phyloP scores from a whole-genome alignment of 2,797 vertebrate species.

The Hippopotamyrus pictus region DNA sequence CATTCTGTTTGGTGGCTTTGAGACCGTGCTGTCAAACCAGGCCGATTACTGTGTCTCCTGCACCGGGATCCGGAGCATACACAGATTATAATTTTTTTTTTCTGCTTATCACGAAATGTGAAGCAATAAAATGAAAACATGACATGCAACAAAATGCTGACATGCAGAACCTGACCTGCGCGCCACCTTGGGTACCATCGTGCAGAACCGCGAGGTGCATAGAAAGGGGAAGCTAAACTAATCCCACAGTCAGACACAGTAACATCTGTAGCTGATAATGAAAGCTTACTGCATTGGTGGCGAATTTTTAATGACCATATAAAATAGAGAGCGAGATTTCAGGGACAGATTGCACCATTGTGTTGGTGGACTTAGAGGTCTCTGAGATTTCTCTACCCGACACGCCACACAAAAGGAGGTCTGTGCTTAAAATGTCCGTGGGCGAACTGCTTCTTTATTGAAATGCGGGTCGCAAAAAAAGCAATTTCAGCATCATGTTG shows the following conservation, averaged over 20 bases:
- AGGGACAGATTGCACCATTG: conserved; percentile 36
- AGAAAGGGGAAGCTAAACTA: neutral
- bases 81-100: neutral
- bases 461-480: conserved; percentile 23
- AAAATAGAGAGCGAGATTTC: neutral
- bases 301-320: neutral
- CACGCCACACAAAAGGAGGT: conserved; percentile 30
- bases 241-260: neutral
- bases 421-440: conserved; percentile 32
- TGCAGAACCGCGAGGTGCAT: neutral
- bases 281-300: neutral
- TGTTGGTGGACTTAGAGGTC: conserved; percentile 29
- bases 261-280: neutral
- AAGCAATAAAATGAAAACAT: neutral
- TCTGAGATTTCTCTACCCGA: conserved; percentile 26
- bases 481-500: conserved; percentile 20
- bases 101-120: neutral
- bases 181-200: neutral
- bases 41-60: neutral
- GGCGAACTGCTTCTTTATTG: conserved; percentile 30
- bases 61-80: neutral
- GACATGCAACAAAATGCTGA: neutral
- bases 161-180: neutral
- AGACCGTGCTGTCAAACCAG: neutral
- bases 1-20: neutral